Base-by-base conservation (phyloP, 2,888 invertebrate genomes). In the Cryptosula pallasiana region DNA sequence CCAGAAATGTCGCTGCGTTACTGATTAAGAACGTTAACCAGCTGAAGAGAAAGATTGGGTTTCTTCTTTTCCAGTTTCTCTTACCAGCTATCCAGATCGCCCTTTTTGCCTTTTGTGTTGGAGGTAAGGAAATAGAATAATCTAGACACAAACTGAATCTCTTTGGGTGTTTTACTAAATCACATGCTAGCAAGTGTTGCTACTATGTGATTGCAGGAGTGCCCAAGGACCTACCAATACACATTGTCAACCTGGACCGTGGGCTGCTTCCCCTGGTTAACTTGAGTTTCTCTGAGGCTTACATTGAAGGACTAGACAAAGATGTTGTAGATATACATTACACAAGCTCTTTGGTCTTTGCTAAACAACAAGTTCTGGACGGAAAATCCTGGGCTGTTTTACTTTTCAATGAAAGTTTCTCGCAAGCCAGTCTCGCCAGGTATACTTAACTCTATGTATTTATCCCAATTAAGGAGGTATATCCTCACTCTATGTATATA, bases 71-170 rank as follows among this genome's bases (percentile, higher is more conserved):
- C 86, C 93, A 95, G 80, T 95, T 95, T 84, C 92, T 93, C 45
- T 86, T 95, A 78, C 95, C 95, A n/a, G 92, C 93, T 35, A 91
- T 95, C 90, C 94, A 95, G 87, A 94, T 95, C 74, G 92, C 94
- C 73, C 89, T 95, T 73, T 95, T 95, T 88, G 95, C 95, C 83
- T 86, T 94, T 83, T 95, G 95, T 73, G 94, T 83, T 63, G 83
- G 83, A 2, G 76, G 78, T 23, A 75, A 78, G 35, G n/a, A n/a
- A n/a, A n/a, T n/a, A n/a, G n/a, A n/a, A n/a, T n/a, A n/a, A n/a
- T n/a, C n/a, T n/a, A n/a, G n/a, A n/a, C n/a, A n/a, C n/a, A n/a
- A n/a, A n/a, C n/a, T n/a, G n/a, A n/a, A n/a, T n/a, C n/a, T n/a
- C n/a, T n/a, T n/a, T n/a, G n/a, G n/a, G n/a, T n/a, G n/a, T n/a